Evolutionary conservation across 2,113 vertebrate species (phyloP).

Genomic region (Zapus hudsonius): DNA sequence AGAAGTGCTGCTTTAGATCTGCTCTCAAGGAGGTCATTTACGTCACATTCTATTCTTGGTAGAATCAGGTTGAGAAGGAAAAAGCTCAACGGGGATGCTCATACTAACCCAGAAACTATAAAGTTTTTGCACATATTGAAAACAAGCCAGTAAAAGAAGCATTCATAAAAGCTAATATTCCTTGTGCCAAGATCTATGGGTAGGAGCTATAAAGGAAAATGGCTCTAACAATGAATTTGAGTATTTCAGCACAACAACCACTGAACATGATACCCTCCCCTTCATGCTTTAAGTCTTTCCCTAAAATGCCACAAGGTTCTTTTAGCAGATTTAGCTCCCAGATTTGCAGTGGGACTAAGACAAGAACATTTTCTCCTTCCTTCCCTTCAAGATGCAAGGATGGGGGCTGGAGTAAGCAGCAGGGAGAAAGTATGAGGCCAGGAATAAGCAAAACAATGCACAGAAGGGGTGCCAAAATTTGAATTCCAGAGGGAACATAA

Average conservation of each 20-base stretch:
- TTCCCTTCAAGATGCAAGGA: constrained; percentile 52
- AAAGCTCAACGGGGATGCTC: constrained; percentile 21
- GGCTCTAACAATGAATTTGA: constrained; percentile 19
- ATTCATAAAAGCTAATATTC: constrained; percentile 26
- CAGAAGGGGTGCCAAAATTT: constrained; percentile 13
- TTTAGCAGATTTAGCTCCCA: constrained; percentile 68
- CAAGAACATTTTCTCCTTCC: constrained; percentile 69
- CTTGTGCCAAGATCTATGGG: constrained; percentile 25
- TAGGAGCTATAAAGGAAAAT: not conserved
- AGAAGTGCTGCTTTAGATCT: not conserved
- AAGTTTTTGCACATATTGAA: constrained; percentile 46
- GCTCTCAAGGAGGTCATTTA: constrained; percentile 45
- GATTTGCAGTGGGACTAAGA: constrained; percentile 73
- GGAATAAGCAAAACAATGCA: constrained; percentile 33
- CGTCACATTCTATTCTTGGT: constrained; percentile 28
- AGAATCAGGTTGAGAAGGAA: constrained; percentile 31
- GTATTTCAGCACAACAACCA: constrained; percentile 2
- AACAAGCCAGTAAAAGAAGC: constrained; percentile 27
- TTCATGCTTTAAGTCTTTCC: constrained; percentile 50
- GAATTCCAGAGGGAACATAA: constrained; percentile 52
- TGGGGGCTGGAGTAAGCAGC: constrained; percentile 44
- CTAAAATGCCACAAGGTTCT: constrained; percentile 67
- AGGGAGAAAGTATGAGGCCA: constrained; percentile 48
- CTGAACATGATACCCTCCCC: not conserved
- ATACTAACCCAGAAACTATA: constrained; percentile 33